Percentiles rank a stretch among this genome's conserved stretches.
Evolutionary conservation across 2,888 invertebrate species (phyloP).

Genomic region (Microplitis manilae): DNA sequence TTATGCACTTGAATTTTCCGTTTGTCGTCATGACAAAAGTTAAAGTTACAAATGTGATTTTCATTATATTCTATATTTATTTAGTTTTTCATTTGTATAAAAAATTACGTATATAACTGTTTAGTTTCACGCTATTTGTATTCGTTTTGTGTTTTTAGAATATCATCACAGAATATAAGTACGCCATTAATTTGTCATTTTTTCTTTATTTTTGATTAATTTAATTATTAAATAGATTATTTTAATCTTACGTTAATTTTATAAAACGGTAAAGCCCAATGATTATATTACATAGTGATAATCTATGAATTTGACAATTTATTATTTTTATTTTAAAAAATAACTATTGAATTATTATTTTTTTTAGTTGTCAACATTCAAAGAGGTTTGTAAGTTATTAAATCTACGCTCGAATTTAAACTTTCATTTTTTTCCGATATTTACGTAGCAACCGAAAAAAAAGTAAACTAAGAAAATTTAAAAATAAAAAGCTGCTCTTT

Average conservation of each 20-base stretch:
- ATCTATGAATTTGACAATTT: background rate
- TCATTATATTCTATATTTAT: background rate
- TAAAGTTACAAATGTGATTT: slow-evolving; percentile 16
- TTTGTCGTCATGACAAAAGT: slow-evolving; percentile 45
- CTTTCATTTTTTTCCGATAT: too few species aligned
- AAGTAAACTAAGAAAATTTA: too few species aligned
- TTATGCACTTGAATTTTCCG: slow-evolving; percentile 58
- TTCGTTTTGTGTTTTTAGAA: slow-evolving; percentile 13
- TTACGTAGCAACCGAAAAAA: too few species aligned
- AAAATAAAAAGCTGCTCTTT: too few species aligned
- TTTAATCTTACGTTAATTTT: background rate
- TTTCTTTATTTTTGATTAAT: slow-evolving; percentile 6
- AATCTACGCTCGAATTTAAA: too few species aligned
- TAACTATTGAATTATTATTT: slow-evolving; percentile 8
- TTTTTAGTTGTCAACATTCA: too few species aligned
- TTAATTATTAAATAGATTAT: background rate
- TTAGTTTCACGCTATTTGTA: slow-evolving; percentile 2
- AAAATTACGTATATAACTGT: slow-evolving; percentile 29
- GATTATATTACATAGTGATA: background rate
- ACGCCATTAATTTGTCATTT: slow-evolving; percentile 52
- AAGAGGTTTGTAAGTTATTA: too few species aligned
- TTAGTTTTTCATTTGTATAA: slow-evolving; percentile 14
- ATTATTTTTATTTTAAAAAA: background rate
- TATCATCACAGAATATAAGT: slow-evolving; percentile 67
- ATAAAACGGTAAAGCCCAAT: background rate